Conservation (phyloP, 37 sponge, comb jelly and placozoan species). For the Beroe forskalii region DNA sequence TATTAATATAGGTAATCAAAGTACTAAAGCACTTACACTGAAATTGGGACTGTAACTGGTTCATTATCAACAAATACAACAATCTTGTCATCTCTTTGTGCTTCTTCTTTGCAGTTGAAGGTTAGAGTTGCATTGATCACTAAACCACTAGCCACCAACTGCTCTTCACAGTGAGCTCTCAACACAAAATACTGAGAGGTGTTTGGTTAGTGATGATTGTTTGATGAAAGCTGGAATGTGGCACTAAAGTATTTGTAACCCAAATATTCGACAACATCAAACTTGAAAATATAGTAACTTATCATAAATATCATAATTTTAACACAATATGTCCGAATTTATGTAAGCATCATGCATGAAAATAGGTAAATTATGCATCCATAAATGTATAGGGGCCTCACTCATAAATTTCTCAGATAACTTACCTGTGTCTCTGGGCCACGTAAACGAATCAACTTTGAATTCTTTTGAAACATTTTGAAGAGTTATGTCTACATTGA, state of each 20-base stretch:
- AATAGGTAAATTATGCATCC: too few relatives aligned
- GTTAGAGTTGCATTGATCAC: slow-evolving; percentile 58
- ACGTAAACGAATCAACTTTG: slow-evolving; percentile 32
- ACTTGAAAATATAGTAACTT: too few relatives aligned
- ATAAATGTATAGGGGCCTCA: too few relatives aligned
- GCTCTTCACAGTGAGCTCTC: slow-evolving; percentile 27
- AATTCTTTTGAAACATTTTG: slow-evolving; percentile 51
- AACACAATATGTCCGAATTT: too few relatives aligned
- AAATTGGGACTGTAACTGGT: slow-evolving; percentile 40
- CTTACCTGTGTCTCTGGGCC: slow-evolving; percentile 47
- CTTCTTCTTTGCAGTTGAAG: slow-evolving; percentile 8
- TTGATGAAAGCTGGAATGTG: too few relatives aligned
- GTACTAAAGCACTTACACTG: slow-evolving; percentile 54
- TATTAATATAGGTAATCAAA: too few relatives aligned
- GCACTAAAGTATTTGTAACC: too few relatives aligned
- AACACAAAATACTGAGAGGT: slow-evolving; percentile 55
- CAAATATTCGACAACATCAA: too few relatives aligned
- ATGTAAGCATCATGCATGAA: too few relatives aligned
- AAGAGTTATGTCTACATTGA: slow-evolving; percentile 59
- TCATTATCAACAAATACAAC: slow-evolving; percentile 40
- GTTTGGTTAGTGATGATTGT: too few relatives aligned
- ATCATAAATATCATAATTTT: too few relatives aligned
- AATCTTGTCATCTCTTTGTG: slow-evolving; percentile 7
- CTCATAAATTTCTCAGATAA: too few relatives aligned
- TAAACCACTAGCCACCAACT: slow-evolving; percentile 47